These are phyloP conservation scores for Carcina quercana DNA, from an alignment of 2,888 invertebrate genomes.

Conservation along the genomic window DNA sequence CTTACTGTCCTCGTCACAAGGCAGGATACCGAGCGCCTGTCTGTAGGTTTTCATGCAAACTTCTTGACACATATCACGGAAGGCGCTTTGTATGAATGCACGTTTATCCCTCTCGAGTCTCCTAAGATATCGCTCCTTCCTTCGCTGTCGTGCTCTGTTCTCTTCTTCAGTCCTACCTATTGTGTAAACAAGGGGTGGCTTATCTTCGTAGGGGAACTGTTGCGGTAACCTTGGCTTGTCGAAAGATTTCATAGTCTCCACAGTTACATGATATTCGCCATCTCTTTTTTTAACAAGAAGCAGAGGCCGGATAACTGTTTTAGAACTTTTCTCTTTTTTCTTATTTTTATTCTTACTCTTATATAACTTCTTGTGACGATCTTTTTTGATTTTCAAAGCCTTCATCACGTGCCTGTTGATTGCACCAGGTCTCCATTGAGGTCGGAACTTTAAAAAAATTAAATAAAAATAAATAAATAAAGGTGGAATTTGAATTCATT, in stretches of 20 bases:
- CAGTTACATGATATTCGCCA: conserved; percentile 57
- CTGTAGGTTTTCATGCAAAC: conserved; percentile 62
- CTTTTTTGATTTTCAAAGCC: conserved; percentile 47
- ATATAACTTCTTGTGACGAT: no score
- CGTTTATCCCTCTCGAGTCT: conserved; percentile 54
- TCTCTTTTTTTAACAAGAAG: conserved; percentile 54
- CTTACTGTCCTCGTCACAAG: conserved; percentile 46
- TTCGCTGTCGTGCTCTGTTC: conserved; percentile 46
- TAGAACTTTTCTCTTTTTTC: no score
- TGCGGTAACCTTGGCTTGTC: conserved; percentile 43
- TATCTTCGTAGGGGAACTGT: conserved; percentile 62
- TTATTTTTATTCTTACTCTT: no score
- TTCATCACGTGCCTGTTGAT: conserved; percentile 52
- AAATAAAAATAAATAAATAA: conserved; percentile 23
- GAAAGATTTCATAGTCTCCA: conserved; percentile 62
- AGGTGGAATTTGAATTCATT: conserved; percentile 1
- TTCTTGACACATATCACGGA: conserved; percentile 56
- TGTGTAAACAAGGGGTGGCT: conserved; percentile 47
- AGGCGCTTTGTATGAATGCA: conserved; percentile 54
- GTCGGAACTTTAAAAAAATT: conserved; percentile 57
- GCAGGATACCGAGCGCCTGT: conserved; percentile 56
- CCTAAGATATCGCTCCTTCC: conserved; percentile 47
- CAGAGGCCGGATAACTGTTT: conserved; percentile 52
- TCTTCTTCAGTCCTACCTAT: conserved; percentile 63
- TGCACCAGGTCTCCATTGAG: conserved; percentile 63